Conservation (phyloP, 2,113 vertebrate genomes). For the Phalacrocorax carbo region DNA sequence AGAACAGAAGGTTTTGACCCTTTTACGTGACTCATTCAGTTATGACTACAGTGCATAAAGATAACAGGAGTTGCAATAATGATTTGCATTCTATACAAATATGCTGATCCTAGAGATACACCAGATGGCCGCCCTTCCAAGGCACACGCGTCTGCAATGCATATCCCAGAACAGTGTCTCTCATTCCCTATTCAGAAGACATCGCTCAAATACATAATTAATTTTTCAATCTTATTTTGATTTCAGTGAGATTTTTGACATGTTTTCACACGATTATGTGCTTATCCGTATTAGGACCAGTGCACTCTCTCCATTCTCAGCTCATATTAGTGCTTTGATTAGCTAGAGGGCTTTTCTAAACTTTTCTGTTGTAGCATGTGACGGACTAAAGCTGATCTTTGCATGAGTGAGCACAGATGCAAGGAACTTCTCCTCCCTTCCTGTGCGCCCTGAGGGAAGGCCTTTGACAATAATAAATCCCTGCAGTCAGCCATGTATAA, state of each 20-base stretch:
- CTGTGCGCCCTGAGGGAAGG: neutral
- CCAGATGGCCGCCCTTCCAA: conserved; percentile 28
- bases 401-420: conserved; percentile 1
- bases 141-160: neutral
- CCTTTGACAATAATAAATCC: conserved; percentile 16
- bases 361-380: neutral
- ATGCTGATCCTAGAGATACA: conserved; percentile 9
- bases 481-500: neutral
- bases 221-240: neutral
- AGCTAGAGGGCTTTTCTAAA: conserved; percentile 4
- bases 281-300: neutral
- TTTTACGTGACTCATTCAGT: conserved; percentile 23
- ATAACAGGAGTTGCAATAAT: neutral
- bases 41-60: neutral
- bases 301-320: fast-evolving
- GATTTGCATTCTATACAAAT: conserved; percentile 49
- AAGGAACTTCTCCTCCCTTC: conserved; percentile 49
- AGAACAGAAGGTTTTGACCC: conserved; percentile 52
- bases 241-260: neutral
- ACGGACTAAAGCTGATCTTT: neutral
- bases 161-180: neutral
- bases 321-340: neutral
- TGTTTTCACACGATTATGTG: neutral
- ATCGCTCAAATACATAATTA: neutral
- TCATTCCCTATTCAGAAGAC: neutral